Evolutionary conservation across 30 jellyfish, hydroid and myxozoan species (phyloP).

Genomic region (Hydra vulgaris): DNA sequence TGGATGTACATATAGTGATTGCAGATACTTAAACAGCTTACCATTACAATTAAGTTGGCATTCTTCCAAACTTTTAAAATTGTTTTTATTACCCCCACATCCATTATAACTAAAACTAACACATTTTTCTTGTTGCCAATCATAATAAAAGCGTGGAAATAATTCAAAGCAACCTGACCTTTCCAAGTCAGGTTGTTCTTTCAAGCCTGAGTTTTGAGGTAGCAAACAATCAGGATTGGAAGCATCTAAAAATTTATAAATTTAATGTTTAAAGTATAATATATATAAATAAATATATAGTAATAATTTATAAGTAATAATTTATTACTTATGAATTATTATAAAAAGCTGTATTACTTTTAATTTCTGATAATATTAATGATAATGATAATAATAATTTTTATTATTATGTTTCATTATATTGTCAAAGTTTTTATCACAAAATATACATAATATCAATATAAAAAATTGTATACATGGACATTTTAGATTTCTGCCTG

Average conservation of each 20-base stretch:
- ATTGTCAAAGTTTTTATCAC: too few species aligned
- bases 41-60: slow-evolving; percentile 21
- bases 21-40: too few species aligned
- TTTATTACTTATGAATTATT: too few species aligned
- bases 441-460: not conserved
- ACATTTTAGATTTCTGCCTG: slow-evolving; percentile 20
- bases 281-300: too few species aligned
- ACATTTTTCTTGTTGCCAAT: slow-evolving; percentile 15
- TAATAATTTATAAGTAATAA: too few species aligned
- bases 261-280: not conserved
- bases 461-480: not conserved
- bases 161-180: slow-evolving; percentile 17
- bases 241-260: not conserved
- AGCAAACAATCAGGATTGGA: slow-evolving; percentile 19
- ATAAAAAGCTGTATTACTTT: too few species aligned
- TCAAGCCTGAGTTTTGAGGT: slow-evolving; percentile 25
- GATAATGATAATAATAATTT: too few species aligned
- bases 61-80: slow-evolving; percentile 10
- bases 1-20: too few species aligned
- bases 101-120: slow-evolving; percentile 28
- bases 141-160: slow-evolving; percentile 24
- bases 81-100: slow-evolving; percentile 27
- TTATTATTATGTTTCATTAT: not conserved
- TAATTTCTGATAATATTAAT: too few species aligned
- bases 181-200: too few species aligned